phyloP scores from a whole-genome alignment of 2,113 vertebrate species.

The Nannobrachium achirus region DNA sequence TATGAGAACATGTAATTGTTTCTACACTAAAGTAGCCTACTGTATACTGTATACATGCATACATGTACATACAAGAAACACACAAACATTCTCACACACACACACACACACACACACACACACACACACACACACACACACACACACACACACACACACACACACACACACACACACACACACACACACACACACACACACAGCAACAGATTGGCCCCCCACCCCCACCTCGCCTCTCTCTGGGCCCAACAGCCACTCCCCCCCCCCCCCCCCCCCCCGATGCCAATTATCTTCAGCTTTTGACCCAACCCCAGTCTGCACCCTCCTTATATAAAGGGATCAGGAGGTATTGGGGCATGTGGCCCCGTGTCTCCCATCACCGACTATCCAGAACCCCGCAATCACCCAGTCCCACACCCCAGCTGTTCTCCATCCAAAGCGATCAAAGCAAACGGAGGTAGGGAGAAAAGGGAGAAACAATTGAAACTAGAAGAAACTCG shows the following conservation, averaged over 20 bases:
- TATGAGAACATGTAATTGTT: no score
- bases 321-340: slow-evolving; percentile 58
- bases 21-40: no score
- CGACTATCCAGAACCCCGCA: background rate
- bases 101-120: slow-evolving; percentile 8
- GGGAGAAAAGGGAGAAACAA: slow-evolving; percentile 1
- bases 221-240: slow-evolving; percentile 18
- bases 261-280: background rate
- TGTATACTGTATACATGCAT: no score
- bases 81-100: background rate
- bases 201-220: slow-evolving; percentile 45
- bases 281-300: slow-evolving; percentile 54
- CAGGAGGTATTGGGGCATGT: slow-evolving; percentile 39
- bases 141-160: background rate
- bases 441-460: background rate
- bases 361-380: slow-evolving; percentile 32
- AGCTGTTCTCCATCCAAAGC: background rate
- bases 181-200: slow-evolving; percentile 8
- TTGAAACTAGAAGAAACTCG: background rate
- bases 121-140: slow-evolving; percentile 10
- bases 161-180: background rate
- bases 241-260: slow-evolving; percentile 1
- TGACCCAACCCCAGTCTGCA: slow-evolving; percentile 25
- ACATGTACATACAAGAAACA: no score
- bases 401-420: background rate